These are phyloP conservation scores for Falco columbarius DNA, from an alignment of 2,797 vertebrate genomes.

Conservation along the genomic window DNA sequence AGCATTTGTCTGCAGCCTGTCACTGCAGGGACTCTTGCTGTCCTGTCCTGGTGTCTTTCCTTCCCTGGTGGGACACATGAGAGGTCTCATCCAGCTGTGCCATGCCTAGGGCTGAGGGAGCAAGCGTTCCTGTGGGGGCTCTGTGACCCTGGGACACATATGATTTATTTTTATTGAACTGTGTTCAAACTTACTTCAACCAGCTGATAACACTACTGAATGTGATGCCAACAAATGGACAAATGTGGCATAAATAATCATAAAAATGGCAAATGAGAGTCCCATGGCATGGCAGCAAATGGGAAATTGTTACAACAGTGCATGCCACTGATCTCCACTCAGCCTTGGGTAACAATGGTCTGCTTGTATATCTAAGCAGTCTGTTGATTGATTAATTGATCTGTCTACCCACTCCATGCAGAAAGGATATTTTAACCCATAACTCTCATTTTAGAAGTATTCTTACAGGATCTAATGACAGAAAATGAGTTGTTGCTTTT, in stretches of 20 bases:
- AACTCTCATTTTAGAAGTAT: neutral
- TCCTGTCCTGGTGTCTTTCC: neutral
- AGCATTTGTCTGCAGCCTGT: neutral
- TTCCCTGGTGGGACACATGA: neutral
- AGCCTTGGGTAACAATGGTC: neutral
- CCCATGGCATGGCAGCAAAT: neutral
- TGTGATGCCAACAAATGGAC: neutral
- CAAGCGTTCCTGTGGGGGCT: neutral
- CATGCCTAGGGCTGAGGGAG: accelerated
- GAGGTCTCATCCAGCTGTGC: neutral
- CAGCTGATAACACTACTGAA: neutral
- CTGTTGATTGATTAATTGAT: neutral
- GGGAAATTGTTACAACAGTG: neutral
- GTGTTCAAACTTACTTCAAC: neutral
- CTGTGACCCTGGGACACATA: neutral
- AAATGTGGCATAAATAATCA: neutral
- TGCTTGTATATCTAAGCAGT: neutral
- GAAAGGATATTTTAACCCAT: neutral
- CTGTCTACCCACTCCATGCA: neutral
- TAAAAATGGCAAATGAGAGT: neutral
- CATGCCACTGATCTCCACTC: neutral
- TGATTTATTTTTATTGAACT: neutral
- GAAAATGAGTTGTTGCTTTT: neutral
- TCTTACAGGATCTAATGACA: neutral
- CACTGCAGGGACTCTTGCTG: neutral